phyloP scores from a whole-genome alignment of 2,113 vertebrate species.

The Vanacampus margaritifer region DNA sequence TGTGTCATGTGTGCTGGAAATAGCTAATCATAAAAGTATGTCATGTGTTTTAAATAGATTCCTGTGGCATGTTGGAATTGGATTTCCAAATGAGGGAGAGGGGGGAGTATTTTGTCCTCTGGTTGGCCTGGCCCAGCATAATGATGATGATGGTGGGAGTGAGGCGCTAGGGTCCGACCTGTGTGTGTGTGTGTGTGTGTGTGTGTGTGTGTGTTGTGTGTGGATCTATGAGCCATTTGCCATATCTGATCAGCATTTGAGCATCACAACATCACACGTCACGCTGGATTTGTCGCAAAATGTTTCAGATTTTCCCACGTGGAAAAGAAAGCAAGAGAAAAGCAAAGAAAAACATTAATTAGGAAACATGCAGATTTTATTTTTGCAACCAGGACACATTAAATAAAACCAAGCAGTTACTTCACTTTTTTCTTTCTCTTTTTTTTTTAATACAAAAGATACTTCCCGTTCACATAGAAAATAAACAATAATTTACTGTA shows the following conservation, averaged over 20 bases:
- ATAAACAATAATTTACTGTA: slow-evolving; percentile 81
- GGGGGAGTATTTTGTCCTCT: neutral
- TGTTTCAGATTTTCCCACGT: neutral
- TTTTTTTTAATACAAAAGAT: slow-evolving; percentile 70
- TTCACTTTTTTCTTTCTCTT: slow-evolving; percentile 55
- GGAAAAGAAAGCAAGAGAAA: neutral
- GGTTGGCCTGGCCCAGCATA: neutral
- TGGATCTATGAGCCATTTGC: neutral
- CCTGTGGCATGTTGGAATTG: neutral
- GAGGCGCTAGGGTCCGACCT: neutral
- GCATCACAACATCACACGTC: neutral
- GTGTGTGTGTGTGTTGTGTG: neutral
- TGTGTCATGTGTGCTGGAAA: neutral
- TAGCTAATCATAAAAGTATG: neutral
- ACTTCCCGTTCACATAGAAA: slow-evolving; percentile 79
- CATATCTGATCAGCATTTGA: neutral
- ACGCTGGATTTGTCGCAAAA: neutral
- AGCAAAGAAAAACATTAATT: slow-evolving; percentile 30
- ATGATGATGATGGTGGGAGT: neutral
- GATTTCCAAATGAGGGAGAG: neutral
- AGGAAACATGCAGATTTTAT: slow-evolving; percentile 82
- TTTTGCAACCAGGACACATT: slow-evolving; percentile 76
- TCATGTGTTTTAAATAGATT: neutral
- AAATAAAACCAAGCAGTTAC: slow-evolving; percentile 80
- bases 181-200: neutral